A percentile compares a stretch with the other conserved stretches of the same genome.
Evolutionary conservation across 1,140 invertebrate species (phyloP).

Genomic region (Sminthurinus signatus): DNA sequence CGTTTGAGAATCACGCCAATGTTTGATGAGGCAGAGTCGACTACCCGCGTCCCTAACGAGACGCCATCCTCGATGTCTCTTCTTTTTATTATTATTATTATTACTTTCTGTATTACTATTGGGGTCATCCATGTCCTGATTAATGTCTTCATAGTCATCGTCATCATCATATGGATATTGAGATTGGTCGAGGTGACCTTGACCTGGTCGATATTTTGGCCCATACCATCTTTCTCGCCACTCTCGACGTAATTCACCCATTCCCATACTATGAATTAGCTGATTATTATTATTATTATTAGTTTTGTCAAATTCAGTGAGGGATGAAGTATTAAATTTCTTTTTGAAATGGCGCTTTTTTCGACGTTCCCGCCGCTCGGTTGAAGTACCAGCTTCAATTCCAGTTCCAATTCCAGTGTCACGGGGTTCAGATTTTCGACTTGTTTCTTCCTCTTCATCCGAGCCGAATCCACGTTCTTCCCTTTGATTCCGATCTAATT

Average conservation of each 20-base stretch:
- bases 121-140: too few species aligned
- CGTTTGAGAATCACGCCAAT: background rate
- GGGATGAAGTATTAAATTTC: too few species aligned
- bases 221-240: constrained; percentile 5
- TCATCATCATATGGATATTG: too few species aligned
- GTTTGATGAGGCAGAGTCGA: background rate
- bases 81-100: background rate
- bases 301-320: too few species aligned
- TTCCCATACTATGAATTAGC: too few species aligned
- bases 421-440: too few species aligned
- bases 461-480: background rate
- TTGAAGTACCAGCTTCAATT: too few species aligned
- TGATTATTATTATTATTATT: background rate
- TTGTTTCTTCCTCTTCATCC: background rate
- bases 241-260: background rate
- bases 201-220: background rate
- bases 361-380: background rate
- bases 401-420: too few species aligned
- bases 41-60: background rate
- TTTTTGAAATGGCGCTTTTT: background rate
- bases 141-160: too few species aligned
- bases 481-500: background rate
- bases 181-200: too few species aligned
- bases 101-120: background rate
- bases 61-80: background rate